Conservation (phyloP, 2,113 vertebrate species). For the Pollimyrus isidori region DNA sequence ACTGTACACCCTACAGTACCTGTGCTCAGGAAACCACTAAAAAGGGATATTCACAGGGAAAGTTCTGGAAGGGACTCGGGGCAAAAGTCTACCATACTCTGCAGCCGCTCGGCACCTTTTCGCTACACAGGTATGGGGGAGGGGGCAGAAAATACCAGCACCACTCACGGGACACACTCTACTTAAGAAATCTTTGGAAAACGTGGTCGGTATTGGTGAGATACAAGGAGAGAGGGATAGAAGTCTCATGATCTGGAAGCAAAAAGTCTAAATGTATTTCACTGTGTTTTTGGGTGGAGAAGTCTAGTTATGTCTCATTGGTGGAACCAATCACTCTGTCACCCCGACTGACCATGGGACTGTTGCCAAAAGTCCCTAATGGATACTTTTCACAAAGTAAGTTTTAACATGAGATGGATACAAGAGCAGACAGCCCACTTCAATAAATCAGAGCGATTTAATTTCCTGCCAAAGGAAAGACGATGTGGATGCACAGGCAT, state of each 20-base stretch:
- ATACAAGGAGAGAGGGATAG: background rate
- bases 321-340: background rate
- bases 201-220: constrained; percentile 7
- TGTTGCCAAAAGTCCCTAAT: background rate
- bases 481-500: background rate
- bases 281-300: background rate
- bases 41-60: background rate
- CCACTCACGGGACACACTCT: background rate
- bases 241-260: background rate
- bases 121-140: background rate
- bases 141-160: background rate
- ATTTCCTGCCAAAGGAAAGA: constrained; percentile 31
- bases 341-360: background rate
- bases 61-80: background rate
- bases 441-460: constrained; percentile 27
- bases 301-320: background rate
- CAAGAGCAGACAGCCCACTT: constrained; percentile 12
- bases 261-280: background rate
- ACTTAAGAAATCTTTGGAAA: constrained; percentile 18
- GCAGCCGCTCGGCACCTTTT: background rate
- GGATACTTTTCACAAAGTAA: background rate
- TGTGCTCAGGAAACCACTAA: background rate
- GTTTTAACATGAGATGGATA: constrained; percentile 12
- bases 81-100: background rate
- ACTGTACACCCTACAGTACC: background rate